Evolutionary conservation across 92 coral and sea anemone species (phyloP).

Genomic region (Umimayanthus chanpuru): DNA sequence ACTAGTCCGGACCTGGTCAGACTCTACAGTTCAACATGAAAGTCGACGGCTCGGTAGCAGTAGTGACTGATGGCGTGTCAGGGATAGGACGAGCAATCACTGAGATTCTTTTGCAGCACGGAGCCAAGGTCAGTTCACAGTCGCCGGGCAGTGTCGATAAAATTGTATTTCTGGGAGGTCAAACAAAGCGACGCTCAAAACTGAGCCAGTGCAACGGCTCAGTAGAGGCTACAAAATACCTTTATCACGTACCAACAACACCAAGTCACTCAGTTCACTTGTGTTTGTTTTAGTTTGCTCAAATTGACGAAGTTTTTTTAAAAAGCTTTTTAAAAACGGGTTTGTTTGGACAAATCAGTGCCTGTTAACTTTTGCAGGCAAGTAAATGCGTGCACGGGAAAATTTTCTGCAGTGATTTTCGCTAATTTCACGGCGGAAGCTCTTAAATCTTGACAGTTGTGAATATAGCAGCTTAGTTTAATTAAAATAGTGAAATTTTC

Average conservation of each 20-base stretch:
- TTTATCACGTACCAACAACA: background rate
- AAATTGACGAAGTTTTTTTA: background rate
- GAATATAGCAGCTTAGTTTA: too few relatives aligned
- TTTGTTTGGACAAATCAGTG: too few relatives aligned
- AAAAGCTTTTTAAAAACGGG: background rate
- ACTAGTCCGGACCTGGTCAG: background rate
- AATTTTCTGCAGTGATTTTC: background rate
- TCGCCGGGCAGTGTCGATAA: background rate
- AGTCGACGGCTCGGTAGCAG: conserved; percentile 18
- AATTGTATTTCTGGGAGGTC: background rate
- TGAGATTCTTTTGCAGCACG: conserved; percentile 21
- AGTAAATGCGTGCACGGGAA: background rate
- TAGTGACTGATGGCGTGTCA: conserved; percentile 37
- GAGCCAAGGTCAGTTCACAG: conserved; percentile 32
- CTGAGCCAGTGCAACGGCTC: background rate
- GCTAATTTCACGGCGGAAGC: background rate
- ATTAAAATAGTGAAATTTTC: too few relatives aligned
- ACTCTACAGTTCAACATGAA: conserved; percentile 12
- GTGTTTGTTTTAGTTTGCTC: background rate
- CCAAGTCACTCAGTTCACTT: background rate
- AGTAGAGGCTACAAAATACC: background rate
- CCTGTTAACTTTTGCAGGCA: too few relatives aligned
- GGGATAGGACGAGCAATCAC: conserved; percentile 34
- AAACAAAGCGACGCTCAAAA: background rate
- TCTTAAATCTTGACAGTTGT: background rate